Evolutionary conservation across 2,113 vertebrate genomes (phyloP), one percentile per base, ranked within the genome.

Genomic region (Pipra filicauda): DNA sequence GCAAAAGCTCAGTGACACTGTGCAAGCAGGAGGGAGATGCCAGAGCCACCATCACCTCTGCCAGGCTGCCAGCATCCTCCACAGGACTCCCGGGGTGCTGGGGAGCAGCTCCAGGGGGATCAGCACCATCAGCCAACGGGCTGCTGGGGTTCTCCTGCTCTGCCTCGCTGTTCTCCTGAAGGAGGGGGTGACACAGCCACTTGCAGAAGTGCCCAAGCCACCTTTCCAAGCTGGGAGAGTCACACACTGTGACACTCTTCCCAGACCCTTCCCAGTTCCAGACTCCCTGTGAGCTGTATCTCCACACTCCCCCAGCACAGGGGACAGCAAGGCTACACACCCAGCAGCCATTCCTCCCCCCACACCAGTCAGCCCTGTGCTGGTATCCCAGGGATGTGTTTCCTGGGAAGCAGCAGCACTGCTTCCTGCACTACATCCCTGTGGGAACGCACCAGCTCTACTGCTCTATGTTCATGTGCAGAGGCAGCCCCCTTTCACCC

Each of bases 101-200:
- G 54, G 98, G 83, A 91, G 98, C 98, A 64, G 97, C 98, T 66
- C 96, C 98, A 18, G 98, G 97, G 61, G 98, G 97, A 65, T 96
- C 98, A 14, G 98, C 96, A 72, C 65, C 97, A 89, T 93, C 98
- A 85, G 98, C 98, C 46, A 94, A 37, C 1, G 24, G 37, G 48
- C 69, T 80, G 61, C 69, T 91, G 18, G 3, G 3, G 10, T 23
- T 46, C 52, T 91, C 91, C 65, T 85, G 96, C 57, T 88, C 98
- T 37, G 97, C 98, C 70, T 62, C 92, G 67, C 97, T 97, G 55
- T 95, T 97, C 85, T 97, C 98, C 98, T 99, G 8, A 22, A 3
- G 4, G 19, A 9, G n/a, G 61, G n/a, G 84, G 76, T 48, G 62
- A 95, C 59, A 71, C 62, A 46, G 14, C 51, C 61, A 2, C 75